Conservation (phyloP, 2,888 invertebrate genomes). For the Geotrupes spiniger region DNA sequence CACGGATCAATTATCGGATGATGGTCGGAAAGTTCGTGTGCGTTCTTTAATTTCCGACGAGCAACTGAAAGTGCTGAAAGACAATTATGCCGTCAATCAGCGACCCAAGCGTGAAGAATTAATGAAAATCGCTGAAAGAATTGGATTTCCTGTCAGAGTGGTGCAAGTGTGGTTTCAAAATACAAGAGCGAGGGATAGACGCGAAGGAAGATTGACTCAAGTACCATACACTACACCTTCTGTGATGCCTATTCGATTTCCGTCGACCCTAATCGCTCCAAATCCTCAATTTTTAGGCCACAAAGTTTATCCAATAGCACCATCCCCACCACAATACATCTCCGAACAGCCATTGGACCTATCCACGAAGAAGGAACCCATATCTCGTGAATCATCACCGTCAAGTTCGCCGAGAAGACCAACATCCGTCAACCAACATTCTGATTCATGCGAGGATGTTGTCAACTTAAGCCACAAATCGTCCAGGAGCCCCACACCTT, state of each 20-base stretch:
- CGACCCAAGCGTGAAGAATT: constrained; percentile 94
- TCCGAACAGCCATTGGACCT: constrained; percentile 86
- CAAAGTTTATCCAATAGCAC: constrained; percentile 26
- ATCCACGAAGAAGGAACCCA: constrained; percentile 73
- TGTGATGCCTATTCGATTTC: constrained; percentile 27
- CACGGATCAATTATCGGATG: constrained; percentile 50
- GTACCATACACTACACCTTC: constrained; percentile 43
- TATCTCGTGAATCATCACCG: constrained; percentile 58
- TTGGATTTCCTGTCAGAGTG: constrained; percentile 73
- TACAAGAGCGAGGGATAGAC: constrained; percentile 83
- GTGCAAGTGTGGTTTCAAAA: constrained; percentile 98
- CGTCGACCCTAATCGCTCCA: constrained; percentile 40
- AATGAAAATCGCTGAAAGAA: constrained; percentile 77
- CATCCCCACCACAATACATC: constrained; percentile 34
- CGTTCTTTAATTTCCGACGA: constrained; percentile 93
- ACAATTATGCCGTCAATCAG: constrained; percentile 86
- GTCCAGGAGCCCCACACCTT: constrained; percentile 62
- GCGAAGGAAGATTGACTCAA: constrained; percentile 59
- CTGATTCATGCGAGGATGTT: constrained; percentile 67
- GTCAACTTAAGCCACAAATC: constrained; percentile 76
- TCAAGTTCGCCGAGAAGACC: constrained; percentile 63
- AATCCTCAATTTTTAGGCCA: constrained; percentile 33
- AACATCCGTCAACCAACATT: constrained; percentile 59
- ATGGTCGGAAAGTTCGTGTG: constrained; percentile 81
- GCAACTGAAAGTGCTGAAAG: constrained; percentile 84